Conservation (phyloP, 2,113 vertebrate species). For the Helogale parvula region DNA sequence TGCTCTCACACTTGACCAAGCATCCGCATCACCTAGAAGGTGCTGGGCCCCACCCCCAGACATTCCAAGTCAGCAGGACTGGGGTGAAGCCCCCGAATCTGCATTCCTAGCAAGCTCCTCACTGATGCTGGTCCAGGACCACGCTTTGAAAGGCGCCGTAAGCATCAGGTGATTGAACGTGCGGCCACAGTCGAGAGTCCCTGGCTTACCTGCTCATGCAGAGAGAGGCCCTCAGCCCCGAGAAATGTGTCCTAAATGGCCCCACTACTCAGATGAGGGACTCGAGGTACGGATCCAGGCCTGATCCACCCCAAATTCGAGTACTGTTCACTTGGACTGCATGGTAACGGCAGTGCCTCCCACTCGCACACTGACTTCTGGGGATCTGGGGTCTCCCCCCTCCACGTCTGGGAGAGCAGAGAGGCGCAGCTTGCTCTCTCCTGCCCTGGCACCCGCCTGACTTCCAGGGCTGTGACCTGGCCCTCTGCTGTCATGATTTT, state of each 20-base stretch:
- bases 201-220: background rate
- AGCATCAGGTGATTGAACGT: background rate
- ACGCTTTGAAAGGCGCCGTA: background rate
- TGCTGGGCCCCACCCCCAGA: background rate
- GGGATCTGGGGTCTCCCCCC: background rate
- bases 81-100: background rate
- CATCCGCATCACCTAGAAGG: too few species aligned
- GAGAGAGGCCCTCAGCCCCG: background rate
- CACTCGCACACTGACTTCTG: background rate
- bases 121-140: rapidly evolving
- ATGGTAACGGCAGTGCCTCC: background rate
- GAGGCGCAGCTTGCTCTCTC: too few species aligned
- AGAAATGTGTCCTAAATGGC: too few species aligned
- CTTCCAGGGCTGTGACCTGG: too few species aligned
- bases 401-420: rapidly evolving
- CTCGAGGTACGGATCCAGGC: background rate
- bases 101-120: background rate
- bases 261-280: background rate
- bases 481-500: background rate
- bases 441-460: rapidly evolving
- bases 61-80: background rate
- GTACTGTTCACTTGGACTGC: background rate
- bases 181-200: background rate
- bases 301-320: rapidly evolving
- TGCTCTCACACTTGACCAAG: rapidly evolving